These are phyloP conservation scores for Bombus consobrinus DNA, from an alignment of 1,140 invertebrate species.

Conservation along the genomic window DNA sequence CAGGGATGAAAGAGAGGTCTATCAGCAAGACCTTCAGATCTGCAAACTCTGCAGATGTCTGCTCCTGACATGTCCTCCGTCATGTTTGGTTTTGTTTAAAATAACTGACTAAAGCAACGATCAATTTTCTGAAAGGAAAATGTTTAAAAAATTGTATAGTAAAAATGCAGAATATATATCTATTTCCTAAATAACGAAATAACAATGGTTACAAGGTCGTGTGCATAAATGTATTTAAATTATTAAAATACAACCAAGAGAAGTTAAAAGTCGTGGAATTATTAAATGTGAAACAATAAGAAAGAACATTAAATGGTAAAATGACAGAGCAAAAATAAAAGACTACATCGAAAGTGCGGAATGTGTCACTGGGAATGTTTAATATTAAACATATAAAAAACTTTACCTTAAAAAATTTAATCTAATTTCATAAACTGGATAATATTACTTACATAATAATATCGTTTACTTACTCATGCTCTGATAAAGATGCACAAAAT, in stretches of 20 bases:
- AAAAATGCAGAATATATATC: neutral
- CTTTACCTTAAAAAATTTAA: neutral
- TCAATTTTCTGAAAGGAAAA: conserved; percentile 43
- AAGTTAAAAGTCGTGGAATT: neutral
- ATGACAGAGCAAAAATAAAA: conserved; percentile 19
- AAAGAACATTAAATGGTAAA: conserved; percentile 18
- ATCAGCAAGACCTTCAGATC: conserved; percentile 94
- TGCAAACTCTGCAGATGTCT: conserved; percentile 98
- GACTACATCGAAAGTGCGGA: conserved; percentile 15
- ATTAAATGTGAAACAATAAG: neutral
- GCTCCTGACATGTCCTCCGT: conserved; percentile 84
- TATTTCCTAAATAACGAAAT: neutral
- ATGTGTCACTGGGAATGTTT: conserved; percentile 7
- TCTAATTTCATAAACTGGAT: neutral
- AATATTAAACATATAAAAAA: neutral
- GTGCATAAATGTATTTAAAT: neutral
- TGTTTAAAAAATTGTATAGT: neutral
- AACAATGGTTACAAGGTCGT: neutral
- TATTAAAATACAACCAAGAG: neutral
- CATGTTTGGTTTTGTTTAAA: conserved; percentile 74
- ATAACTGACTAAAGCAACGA: conserved; percentile 26
- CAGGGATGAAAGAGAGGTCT: conserved; percentile 98
- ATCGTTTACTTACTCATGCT: conserved; percentile 54
- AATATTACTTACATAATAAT: conserved; percentile 11
- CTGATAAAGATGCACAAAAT: conserved; percentile 58